Conservation (phyloP, 2,113 vertebrate genomes). For the Ochotona princeps region DNA sequence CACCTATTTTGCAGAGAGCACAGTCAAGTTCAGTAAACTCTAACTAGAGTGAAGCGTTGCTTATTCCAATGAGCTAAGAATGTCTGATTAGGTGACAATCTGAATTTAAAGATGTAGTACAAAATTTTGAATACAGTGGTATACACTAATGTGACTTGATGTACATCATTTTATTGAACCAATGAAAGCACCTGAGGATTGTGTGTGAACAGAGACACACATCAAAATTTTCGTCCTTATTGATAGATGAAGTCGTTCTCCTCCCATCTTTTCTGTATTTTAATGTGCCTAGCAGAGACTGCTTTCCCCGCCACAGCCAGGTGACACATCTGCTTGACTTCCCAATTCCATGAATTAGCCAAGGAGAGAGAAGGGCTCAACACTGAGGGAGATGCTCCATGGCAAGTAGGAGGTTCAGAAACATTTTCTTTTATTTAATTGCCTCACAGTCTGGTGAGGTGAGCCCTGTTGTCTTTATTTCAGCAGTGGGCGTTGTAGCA, state of each 20-base stretch:
- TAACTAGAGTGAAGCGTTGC: not conserved
- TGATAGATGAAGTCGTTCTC: not conserved
- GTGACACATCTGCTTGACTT: not conserved
- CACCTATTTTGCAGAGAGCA: not conserved
- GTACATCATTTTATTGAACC: slow-evolving; percentile 9
- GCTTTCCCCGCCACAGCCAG: not conserved
- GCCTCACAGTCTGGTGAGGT: not conserved
- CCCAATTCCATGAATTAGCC: not conserved
- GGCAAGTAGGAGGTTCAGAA: not conserved
- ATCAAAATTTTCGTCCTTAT: slow-evolving; percentile 18
- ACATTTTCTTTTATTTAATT: not conserved
- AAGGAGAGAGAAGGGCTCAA: not conserved
- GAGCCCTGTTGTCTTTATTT: not conserved
- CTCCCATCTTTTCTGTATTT: not conserved
- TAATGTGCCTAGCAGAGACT: not conserved
- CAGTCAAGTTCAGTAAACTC: not conserved
- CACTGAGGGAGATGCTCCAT: not conserved
- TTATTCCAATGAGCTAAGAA: not conserved
- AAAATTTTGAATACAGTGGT: slow-evolving; percentile 18
- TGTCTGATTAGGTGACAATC: not conserved
- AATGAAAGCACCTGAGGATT: slow-evolving; percentile 43
- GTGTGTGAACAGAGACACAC: slow-evolving; percentile 2
- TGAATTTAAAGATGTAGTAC: not conserved
- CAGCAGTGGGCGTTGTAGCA: not conserved
- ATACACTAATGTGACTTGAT: not conserved